Evolutionary conservation across 2,797 vertebrate genomes (phyloP).

Genomic region (Pelochelys cantorii): DNA sequence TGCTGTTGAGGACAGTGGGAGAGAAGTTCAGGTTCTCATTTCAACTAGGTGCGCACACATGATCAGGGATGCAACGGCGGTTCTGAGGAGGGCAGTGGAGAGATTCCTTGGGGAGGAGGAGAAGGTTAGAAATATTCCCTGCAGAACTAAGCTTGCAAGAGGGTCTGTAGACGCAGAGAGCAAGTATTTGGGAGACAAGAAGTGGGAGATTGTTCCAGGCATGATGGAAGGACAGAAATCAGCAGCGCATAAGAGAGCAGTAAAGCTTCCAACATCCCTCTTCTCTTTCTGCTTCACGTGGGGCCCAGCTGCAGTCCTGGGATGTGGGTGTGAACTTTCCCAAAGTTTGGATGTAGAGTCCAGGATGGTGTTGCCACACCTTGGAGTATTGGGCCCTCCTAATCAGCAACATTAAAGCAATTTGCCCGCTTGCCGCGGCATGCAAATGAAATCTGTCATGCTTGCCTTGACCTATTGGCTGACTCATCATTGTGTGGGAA

Average conservation of each 20-base stretch:
- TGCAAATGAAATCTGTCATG: slow-evolving; percentile 26
- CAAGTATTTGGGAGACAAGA: neutral
- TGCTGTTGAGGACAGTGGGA: no score
- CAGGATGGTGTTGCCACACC: neutral
- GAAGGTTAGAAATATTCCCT: no score
- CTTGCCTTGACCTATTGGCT: slow-evolving; percentile 45
- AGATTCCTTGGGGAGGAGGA: no score
- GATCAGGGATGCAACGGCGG: neutral
- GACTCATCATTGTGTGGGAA: neutral
- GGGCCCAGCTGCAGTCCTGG: neutral
- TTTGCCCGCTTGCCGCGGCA: slow-evolving; percentile 37
- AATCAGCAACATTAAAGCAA: slow-evolving; percentile 33
- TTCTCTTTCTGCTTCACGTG: neutral
- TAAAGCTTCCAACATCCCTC: neutral
- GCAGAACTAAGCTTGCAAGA: neutral
- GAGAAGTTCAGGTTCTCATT: neutral
- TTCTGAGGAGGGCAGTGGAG: no score
- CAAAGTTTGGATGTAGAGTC: neutral
- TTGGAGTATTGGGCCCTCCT: accelerated
- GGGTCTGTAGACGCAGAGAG: neutral
- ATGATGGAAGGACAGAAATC: neutral
- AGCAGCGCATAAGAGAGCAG: neutral
- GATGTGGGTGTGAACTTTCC: neutral
- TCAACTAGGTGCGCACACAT: neutral
- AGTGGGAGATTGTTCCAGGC: no score